phyloP scores from a whole-genome alignment of 2,888 invertebrate species.

The Atethmia centrago region DNA sequence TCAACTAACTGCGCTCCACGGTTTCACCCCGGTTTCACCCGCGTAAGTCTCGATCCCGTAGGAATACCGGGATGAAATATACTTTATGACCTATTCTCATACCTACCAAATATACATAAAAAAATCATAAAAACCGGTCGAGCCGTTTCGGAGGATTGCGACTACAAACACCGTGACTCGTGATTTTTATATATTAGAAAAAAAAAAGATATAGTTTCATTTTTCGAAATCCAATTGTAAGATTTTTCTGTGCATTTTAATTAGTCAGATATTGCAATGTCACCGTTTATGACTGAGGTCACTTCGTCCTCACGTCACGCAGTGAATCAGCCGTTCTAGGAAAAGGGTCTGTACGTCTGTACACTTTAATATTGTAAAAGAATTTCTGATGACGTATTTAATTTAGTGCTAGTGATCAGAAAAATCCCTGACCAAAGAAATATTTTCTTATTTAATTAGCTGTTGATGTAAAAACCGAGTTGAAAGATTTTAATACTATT shows the following conservation, averaged over 20 bases:
- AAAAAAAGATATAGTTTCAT: too few species aligned
- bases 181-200: too few species aligned
- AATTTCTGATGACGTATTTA: slow-evolving; percentile 27
- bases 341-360: slow-evolving; percentile 19
- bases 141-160: too few species aligned
- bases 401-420: background rate
- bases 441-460: background rate
- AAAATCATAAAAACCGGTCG: too few species aligned
- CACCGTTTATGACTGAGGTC: slow-evolving; percentile 54
- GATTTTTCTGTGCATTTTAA: slow-evolving; percentile 46
- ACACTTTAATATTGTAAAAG: background rate
- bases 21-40: too few species aligned
- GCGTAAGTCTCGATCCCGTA: too few species aligned
- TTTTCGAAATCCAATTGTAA: background rate
- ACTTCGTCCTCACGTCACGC: slow-evolving; percentile 28
- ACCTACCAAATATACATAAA: too few species aligned
- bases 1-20: too few species aligned
- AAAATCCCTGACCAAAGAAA: slow-evolving; percentile 25
- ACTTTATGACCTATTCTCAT: too few species aligned
- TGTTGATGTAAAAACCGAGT: background rate
- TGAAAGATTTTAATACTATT: too few species aligned
- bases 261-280: slow-evolving; percentile 63
- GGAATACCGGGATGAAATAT: too few species aligned
- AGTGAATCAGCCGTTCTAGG: slow-evolving; percentile 55
- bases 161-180: too few species aligned